Percentiles rank a stretch among this genome's conserved stretches.
These are phyloP conservation scores for Lysandra coridon DNA, from an alignment of 2,888 invertebrate genomes.

Conservation along the genomic window DNA sequence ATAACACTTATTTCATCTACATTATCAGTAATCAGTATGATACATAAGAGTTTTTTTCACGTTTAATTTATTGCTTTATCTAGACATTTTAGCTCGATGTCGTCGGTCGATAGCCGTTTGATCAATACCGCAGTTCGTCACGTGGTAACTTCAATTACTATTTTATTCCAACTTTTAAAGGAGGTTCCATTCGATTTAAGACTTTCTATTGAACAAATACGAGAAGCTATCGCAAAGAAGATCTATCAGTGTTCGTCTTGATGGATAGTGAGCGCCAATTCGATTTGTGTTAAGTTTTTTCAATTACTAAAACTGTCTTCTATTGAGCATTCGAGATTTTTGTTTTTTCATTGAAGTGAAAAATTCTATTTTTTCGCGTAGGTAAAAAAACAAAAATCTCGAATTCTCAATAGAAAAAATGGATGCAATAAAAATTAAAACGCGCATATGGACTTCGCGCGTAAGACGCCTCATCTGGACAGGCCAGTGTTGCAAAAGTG, in stretches of 20 bases:
- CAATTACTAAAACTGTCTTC: background rate
- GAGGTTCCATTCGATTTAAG: slow-evolving; percentile 13
- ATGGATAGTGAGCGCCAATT: slow-evolving; percentile 13
- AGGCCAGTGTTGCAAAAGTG: too few relatives aligned
- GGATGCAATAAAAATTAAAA: too few relatives aligned
- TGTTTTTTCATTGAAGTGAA: background rate
- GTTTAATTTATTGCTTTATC: background rate
- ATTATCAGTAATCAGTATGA: too few relatives aligned
- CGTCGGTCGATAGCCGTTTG: slow-evolving; percentile 42
- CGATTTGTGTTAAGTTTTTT: background rate
- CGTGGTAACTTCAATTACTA: slow-evolving; percentile 41
- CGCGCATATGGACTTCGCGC: too few relatives aligned
- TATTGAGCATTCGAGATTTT: background rate
- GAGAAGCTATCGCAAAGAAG: background rate
- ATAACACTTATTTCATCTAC: too few relatives aligned
- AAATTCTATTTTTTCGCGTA: too few relatives aligned
- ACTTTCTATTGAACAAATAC: slow-evolving; percentile 11
- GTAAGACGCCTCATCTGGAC: too few relatives aligned
- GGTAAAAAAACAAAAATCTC: too few relatives aligned
- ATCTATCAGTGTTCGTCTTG: slow-evolving; percentile 3
- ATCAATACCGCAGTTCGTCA: slow-evolving; percentile 40
- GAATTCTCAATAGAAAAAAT: too few relatives aligned
- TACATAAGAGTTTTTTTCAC: too few relatives aligned
- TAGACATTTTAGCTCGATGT: background rate
- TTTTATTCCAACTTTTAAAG: slow-evolving; percentile 30